Percentiles rank a stretch among this genome's conserved stretches.
phyloP scores from a whole-genome alignment of 2,888 invertebrate genomes.

The Terebella lapidaria region DNA sequence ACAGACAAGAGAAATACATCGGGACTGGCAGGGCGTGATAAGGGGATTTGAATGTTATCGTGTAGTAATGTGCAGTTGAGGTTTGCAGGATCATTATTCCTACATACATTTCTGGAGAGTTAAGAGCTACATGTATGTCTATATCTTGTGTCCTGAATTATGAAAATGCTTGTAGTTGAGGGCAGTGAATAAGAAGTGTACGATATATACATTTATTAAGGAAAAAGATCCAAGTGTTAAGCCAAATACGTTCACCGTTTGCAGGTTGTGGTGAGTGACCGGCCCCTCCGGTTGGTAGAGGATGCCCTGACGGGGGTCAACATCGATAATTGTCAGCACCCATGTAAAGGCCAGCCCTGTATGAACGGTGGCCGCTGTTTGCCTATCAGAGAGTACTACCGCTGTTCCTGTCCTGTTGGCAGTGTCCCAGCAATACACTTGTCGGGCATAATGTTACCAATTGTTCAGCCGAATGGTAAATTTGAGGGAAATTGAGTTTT shows the following conservation, averaged over 20 bases:
- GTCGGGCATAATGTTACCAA: constrained; percentile 47
- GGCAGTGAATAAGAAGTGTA: neutral
- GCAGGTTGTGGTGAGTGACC: constrained; percentile 79
- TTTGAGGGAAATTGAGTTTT: too few species aligned
- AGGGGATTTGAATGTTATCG: too few species aligned
- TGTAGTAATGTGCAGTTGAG: too few species aligned
- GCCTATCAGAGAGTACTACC: constrained; percentile 50
- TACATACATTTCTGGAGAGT: too few species aligned
- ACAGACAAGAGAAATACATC: too few species aligned
- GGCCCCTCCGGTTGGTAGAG: constrained; percentile 73
- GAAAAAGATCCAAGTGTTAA: neutral
- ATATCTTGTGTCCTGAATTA: too few species aligned
- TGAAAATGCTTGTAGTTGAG: too few species aligned
- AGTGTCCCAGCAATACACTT: constrained; percentile 51
- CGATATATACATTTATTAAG: neutral
- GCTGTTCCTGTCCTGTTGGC: constrained; percentile 54
- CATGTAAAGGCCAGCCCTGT: constrained; percentile 54
- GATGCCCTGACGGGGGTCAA: constrained; percentile 86
- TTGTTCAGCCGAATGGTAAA: neutral
- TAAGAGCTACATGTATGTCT: too few species aligned
- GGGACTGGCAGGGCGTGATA: too few species aligned
- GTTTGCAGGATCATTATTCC: too few species aligned
- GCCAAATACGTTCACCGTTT: too few species aligned
- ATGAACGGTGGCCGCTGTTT: constrained; percentile 54
- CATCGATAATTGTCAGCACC: constrained; percentile 74